Percentiles rank a stretch among this genome's conserved stretches.
These are phyloP conservation scores for Periophthalmus modestus DNA, from an alignment of 2,113 vertebrate species.

Conservation along the genomic window DNA sequence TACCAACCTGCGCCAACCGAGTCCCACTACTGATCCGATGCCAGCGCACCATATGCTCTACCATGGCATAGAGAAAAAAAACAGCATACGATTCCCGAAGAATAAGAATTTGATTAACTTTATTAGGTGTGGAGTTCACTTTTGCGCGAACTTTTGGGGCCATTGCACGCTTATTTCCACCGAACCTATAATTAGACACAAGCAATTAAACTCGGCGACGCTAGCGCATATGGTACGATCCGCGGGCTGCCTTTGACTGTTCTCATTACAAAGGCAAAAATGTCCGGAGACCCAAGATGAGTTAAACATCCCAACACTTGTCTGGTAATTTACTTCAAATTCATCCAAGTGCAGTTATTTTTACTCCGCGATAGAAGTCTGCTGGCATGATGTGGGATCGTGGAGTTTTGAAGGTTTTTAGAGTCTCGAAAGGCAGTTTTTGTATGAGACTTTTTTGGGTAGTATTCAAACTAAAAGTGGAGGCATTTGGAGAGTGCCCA, in stretches of 20 bases:
- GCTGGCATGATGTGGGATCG: conserved; percentile 40
- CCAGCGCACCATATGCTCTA: conserved; percentile 15
- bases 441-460: conserved; percentile 30
- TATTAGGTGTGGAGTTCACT: conserved; percentile 48
- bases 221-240: conserved; percentile 56
- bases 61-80: conserved; percentile 15
- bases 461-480: conserved; percentile 47
- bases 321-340: conserved; percentile 35
- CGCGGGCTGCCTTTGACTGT: conserved; percentile 46
- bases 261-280: conserved; percentile 43
- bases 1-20: neutral
- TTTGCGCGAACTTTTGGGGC: conserved; percentile 32
- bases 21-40: neutral
- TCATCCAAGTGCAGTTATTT: conserved; percentile 39
- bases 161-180: conserved; percentile 35
- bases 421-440: conserved; percentile 45
- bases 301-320: conserved; percentile 40
- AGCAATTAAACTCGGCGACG: conserved; percentile 48
- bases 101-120: conserved; percentile 16
- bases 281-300: conserved; percentile 31
- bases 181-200: conserved; percentile 51
- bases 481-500: conserved; percentile 57
- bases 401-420: conserved; percentile 57
- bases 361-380: conserved; percentile 31
- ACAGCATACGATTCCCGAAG: conserved; percentile 22